phyloP scores from a whole-genome alignment of 2,888 invertebrate species.

The Eupithecia inturbata region DNA sequence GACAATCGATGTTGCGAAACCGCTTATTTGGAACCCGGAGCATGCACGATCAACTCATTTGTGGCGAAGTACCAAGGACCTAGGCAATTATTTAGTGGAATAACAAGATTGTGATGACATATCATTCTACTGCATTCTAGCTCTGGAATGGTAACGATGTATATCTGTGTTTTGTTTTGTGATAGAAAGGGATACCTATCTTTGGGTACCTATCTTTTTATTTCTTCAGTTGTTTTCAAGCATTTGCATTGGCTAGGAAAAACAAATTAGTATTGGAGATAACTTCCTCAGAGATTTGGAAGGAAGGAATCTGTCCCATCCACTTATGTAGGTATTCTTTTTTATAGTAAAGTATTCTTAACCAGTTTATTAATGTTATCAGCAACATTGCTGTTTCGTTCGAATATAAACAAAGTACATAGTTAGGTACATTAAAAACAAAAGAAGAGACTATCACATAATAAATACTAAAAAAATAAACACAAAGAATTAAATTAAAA shows the following conservation, averaged over 20 bases:
- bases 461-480: too few species aligned
- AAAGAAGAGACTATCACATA: neutral
- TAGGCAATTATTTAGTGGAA: constrained; percentile 38
- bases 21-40: constrained; percentile 42
- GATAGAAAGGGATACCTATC: neutral
- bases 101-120: constrained; percentile 44
- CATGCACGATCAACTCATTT: constrained; percentile 65
- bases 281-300: neutral
- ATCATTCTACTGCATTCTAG: constrained; percentile 39
- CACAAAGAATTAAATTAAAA: too few species aligned
- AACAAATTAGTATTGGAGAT: too few species aligned
- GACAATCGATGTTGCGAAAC: constrained; percentile 43
- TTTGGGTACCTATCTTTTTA: too few species aligned
- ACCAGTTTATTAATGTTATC: neutral
- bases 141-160: constrained; percentile 10
- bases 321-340: neutral
- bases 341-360: neutral
- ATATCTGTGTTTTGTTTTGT: neutral
- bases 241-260: too few species aligned
- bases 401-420: neutral
- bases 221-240: too few species aligned
- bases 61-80: constrained; percentile 58
- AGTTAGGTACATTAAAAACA: too few species aligned
- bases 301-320: neutral
- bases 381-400: neutral